phyloP scores from a whole-genome alignment of 2,113 vertebrate species.

The Catharus fuscescens region DNA sequence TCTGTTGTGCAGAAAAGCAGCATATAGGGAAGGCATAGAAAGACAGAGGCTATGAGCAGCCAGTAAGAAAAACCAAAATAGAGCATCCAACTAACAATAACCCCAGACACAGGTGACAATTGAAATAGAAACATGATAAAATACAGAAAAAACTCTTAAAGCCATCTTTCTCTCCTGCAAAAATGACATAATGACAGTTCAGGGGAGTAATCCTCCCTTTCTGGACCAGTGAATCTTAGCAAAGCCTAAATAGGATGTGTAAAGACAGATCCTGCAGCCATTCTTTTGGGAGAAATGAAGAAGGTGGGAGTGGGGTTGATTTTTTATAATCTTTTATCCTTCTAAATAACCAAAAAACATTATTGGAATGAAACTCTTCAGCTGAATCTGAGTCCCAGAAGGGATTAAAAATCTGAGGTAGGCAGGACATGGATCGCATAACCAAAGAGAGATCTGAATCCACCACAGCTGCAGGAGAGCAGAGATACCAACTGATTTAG shows the following conservation, averaged over 20 bases:
- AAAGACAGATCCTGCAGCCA: not conserved
- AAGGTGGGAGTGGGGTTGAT: not conserved
- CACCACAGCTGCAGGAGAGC: not conserved
- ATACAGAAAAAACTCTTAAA: not conserved
- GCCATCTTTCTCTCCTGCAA: not conserved
- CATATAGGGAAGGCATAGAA: not conserved
- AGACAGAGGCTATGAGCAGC: not conserved
- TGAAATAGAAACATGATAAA: not conserved
- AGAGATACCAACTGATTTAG: not conserved
- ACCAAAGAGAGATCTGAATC: not conserved
- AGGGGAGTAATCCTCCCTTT: not conserved
- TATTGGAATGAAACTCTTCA: not conserved
- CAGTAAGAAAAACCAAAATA: not conserved
- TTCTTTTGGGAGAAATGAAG: not conserved
- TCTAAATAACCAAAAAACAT: not conserved
- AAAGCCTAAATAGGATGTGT: not conserved
- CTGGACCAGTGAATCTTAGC: not conserved
- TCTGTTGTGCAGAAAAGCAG: not conserved
- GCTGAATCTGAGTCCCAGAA: not conserved
- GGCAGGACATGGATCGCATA: not conserved
- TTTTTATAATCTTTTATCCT: not conserved
- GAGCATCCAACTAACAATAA: not conserved
- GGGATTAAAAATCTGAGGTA: not conserved
- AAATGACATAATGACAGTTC: not conserved
- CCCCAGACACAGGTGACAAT: not conserved